Percentiles rank a stretch among this genome's conserved stretches.
These are phyloP conservation scores for Ochotona princeps DNA, from an alignment of 2,113 vertebrate species.

Conservation along the genomic window DNA sequence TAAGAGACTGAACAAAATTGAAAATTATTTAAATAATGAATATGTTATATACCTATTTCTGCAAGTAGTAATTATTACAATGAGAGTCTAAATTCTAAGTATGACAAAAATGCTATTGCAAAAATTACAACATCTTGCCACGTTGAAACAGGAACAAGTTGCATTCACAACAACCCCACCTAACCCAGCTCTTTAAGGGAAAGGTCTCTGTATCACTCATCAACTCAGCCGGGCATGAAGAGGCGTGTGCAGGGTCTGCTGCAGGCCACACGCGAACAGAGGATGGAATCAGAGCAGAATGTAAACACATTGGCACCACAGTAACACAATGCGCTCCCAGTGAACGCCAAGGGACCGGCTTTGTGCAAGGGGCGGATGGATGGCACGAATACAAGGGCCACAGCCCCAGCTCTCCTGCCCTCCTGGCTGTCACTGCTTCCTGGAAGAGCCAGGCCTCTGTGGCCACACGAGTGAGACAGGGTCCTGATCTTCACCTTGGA, in stretches of 20 bases:
- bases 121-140: not conserved
- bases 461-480: accelerated
- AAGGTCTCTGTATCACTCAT: accelerated
- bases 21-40: not conserved
- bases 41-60: too few species aligned
- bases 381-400: too few species aligned
- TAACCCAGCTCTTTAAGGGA: not conserved
- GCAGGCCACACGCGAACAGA: not conserved
- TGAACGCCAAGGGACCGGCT: accelerated
- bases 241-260: not conserved
- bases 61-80: too few species aligned
- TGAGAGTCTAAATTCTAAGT: too few species aligned
- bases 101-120: too few species aligned
- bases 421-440: accelerated
- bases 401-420: not conserved
- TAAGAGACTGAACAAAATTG: not conserved
- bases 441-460: accelerated
- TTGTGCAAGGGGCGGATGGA: accelerated
- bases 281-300: accelerated
- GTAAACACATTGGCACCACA: accelerated
- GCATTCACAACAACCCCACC: not conserved
- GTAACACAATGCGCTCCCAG: not conserved
- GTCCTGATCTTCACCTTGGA: not conserved
- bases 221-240: accelerated
- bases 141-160: too few species aligned